Percentiles rank a stretch among this genome's conserved stretches.
Evolutionary conservation across 2,113 vertebrate genomes (phyloP).

Genomic region (Indicator maculatus): DNA sequence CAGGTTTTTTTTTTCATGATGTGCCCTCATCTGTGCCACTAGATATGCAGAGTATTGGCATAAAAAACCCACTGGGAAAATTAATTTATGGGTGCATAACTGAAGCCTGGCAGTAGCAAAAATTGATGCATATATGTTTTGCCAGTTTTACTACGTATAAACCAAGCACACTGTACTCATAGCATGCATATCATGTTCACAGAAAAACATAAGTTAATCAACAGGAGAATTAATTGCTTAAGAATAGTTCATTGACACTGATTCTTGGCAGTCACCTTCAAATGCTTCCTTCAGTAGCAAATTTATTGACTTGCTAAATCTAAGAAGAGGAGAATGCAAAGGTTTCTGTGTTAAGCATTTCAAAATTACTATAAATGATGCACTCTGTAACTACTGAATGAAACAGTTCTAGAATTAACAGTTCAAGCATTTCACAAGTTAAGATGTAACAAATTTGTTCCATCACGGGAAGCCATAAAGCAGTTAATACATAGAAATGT

Average conservation of each 20-base stretch:
- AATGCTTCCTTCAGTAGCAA: neutral
- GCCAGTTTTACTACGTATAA: neutral
- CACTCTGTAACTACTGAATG: neutral
- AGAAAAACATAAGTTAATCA: slow-evolving; percentile 4
- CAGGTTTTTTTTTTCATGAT: neutral
- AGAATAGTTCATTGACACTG: neutral
- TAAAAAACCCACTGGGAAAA: neutral
- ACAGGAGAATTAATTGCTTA: slow-evolving; percentile 38
- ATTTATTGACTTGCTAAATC: neutral
- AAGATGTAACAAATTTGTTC: neutral
- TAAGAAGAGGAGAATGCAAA: neutral
- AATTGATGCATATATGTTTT: neutral
- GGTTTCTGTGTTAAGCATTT: neutral
- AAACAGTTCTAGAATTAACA: neutral
- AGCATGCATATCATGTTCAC: neutral
- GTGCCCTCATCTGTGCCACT: neutral
- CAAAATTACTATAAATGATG: neutral
- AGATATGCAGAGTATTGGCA: neutral
- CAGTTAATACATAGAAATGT: neutral
- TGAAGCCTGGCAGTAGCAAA: neutral
- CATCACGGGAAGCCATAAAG: neutral
- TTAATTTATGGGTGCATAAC: neutral
- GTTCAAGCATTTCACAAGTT: slow-evolving; percentile 10
- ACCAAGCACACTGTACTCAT: neutral
- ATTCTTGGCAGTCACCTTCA: neutral